These are phyloP conservation scores for Scaptodrosophila lebanonensis DNA, from an alignment of 1,140 invertebrate species.

Conservation along the genomic window DNA sequence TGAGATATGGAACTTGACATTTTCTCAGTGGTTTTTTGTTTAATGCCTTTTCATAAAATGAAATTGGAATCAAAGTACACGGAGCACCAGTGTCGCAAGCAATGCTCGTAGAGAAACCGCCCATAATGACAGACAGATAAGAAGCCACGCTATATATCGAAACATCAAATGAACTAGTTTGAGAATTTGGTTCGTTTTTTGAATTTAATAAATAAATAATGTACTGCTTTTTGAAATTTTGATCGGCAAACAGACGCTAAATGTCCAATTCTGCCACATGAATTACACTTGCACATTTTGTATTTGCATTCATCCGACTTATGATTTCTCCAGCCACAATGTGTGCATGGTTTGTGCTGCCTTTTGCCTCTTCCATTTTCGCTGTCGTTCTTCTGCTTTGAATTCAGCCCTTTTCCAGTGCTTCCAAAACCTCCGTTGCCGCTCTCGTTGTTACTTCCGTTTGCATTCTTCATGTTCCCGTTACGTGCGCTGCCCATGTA, in stretches of 20 bases:
- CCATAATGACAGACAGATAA: too few relatives aligned
- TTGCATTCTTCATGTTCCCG: too few relatives aligned
- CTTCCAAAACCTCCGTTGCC: not conserved
- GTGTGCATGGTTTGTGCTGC: not conserved
- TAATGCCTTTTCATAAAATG: constrained; percentile 2
- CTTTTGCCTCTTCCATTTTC: not conserved
- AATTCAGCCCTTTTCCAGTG: too few relatives aligned
- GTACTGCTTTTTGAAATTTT: constrained; percentile 1
- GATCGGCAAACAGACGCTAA: constrained; percentile 6
- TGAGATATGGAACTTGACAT: not conserved
- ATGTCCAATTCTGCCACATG: constrained; percentile 11
- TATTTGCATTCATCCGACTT: too few relatives aligned
- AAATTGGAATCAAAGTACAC: not conserved
- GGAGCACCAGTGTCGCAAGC: too few relatives aligned
- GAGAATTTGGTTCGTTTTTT: not conserved
- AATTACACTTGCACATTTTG: constrained; percentile 6
- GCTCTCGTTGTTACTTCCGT: not conserved
- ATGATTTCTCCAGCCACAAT: too few relatives aligned
- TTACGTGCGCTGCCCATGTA: not conserved
- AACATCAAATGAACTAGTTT: constrained; percentile 4
- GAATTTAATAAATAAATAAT: constrained; percentile 9
- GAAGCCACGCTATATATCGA: constrained; percentile 6
- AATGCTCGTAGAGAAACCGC: too few relatives aligned
- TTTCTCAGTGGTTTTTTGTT: too few relatives aligned
- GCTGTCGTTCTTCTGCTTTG: too few relatives aligned